phyloP scores from a whole-genome alignment of 2,113 vertebrate genomes.

The Pipra filicauda region DNA sequence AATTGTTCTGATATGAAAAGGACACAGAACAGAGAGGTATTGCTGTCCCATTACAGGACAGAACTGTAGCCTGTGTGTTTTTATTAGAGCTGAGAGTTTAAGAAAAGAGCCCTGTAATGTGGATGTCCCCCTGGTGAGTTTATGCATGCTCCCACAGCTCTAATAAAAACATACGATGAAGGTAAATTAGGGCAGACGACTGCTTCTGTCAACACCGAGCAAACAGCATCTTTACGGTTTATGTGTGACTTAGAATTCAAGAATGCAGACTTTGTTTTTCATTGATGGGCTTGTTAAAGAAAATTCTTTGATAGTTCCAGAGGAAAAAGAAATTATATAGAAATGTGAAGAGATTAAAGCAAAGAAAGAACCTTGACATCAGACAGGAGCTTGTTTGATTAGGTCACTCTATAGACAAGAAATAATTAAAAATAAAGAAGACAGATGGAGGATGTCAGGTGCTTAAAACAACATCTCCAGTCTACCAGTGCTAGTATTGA shows the following conservation, averaged over 20 bases:
- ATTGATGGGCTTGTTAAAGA: constrained; percentile 55
- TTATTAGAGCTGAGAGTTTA: constrained; percentile 20
- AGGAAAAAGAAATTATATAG: constrained; percentile 48
- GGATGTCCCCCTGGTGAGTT: constrained; percentile 44
- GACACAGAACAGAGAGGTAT: neutral
- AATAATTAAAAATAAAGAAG: constrained; percentile 63
- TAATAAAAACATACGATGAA: constrained; percentile 70
- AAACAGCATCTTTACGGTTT: constrained; percentile 60
- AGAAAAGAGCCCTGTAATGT: constrained; percentile 33
- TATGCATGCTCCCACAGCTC: constrained; percentile 65
- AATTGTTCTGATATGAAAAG: neutral
- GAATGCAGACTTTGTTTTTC: constrained; percentile 63
- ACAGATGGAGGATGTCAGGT: constrained; percentile 58
- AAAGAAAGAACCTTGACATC: constrained; percentile 55
- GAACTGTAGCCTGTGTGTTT: neutral
- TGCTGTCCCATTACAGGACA: neutral
- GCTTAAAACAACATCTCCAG: constrained; percentile 28
- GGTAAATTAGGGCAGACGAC: constrained; percentile 68
- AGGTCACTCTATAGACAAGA: constrained; percentile 51
- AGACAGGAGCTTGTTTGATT: constrained; percentile 51
- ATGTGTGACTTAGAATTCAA: constrained; percentile 57
- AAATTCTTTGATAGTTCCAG: constrained; percentile 50
- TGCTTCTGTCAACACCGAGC: constrained; percentile 60
- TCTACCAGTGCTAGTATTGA: neutral
- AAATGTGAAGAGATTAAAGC: constrained; percentile 60